A percentile compares a stretch with the other conserved stretches of the same genome.
These are phyloP conservation scores for Nycticebus coucang DNA, from an alignment of 2,113 vertebrate genomes.

Conservation along the genomic window DNA sequence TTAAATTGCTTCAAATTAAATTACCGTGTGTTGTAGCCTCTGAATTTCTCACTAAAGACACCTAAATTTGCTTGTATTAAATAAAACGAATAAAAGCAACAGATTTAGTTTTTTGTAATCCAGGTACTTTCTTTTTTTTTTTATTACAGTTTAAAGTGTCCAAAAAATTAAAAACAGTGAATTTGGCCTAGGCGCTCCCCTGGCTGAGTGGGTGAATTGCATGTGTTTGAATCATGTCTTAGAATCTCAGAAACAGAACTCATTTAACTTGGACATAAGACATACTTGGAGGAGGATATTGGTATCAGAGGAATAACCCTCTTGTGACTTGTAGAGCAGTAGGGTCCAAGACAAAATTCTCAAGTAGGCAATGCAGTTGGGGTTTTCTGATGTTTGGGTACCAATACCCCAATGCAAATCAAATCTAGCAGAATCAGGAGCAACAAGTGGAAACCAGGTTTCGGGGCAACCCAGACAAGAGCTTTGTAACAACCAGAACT, in stretches of 20 bases:
- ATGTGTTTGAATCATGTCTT: rapidly evolving
- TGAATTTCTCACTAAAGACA: conserved; percentile 1
- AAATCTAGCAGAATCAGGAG: not conserved
- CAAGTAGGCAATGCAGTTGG: not conserved
- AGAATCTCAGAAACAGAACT: not conserved
- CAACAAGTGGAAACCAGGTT: not conserved
- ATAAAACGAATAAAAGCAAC: not conserved
- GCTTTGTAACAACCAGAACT: not conserved
- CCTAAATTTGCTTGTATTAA: not conserved
- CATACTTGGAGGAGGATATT: rapidly evolving
- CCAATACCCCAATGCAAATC: not conserved
- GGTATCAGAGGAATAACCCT: no score
- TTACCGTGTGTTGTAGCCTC: conserved; percentile 52
- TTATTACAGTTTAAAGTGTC: not conserved
- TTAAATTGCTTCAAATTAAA: conserved; percentile 62
- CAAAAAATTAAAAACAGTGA: not conserved
- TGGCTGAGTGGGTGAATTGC: not conserved
- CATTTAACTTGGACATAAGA: rapidly evolving
- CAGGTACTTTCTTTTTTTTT: not conserved
- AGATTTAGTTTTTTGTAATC: not conserved
- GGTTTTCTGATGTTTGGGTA: not conserved
- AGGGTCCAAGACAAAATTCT: not conserved
- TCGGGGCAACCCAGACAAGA: no score
- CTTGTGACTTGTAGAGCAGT: rapidly evolving
- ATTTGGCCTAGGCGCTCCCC: not conserved